A percentile compares a stretch with the other conserved stretches of the same genome.
phyloP scores from a whole-genome alignment of 2,797 vertebrate genomes.

The Sebastes cheni region DNA sequence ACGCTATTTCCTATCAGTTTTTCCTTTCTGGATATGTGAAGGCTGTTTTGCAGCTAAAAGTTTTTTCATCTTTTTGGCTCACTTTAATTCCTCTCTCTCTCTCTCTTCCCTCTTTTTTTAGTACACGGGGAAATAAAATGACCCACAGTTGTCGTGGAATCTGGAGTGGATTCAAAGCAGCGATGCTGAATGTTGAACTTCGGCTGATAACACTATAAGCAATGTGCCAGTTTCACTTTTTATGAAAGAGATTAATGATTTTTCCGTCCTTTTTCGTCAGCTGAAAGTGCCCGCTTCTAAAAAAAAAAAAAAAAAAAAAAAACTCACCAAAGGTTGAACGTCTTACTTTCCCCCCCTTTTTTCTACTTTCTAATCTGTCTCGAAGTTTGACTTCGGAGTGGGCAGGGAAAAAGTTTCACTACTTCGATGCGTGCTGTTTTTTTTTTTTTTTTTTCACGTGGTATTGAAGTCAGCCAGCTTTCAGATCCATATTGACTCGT shows the following conservation, averaged over 20 bases:
- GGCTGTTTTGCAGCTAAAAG: constrained; percentile 50
- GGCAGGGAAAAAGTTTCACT: constrained; percentile 58
- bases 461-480: constrained; percentile 70
- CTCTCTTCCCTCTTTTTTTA: constrained; percentile 16
- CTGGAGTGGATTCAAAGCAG: constrained; percentile 63
- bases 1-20: constrained; percentile 42
- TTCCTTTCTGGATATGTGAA: constrained; percentile 33
- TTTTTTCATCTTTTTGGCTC: constrained; percentile 38
- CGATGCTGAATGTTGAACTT: constrained; percentile 51
- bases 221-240: constrained; percentile 60
- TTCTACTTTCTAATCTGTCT: constrained; percentile 71
- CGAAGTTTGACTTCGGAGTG: constrained; percentile 66
- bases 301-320: constrained; percentile 9
- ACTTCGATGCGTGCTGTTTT: constrained; percentile 40
- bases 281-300: constrained; percentile 50
- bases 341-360: constrained; percentile 32
- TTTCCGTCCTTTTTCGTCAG: constrained; percentile 50
- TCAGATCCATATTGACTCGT: constrained; percentile 80
- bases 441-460: constrained; percentile 36
- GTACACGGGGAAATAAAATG: constrained; percentile 1
- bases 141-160: constrained; percentile 45
- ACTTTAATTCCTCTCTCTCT: constrained; percentile 27
- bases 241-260: constrained; percentile 60
- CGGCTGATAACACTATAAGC: constrained; percentile 61
- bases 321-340: constrained; percentile 46